phyloP scores from a whole-genome alignment of 2,797 vertebrate species.

The Sebastes iracundus region DNA sequence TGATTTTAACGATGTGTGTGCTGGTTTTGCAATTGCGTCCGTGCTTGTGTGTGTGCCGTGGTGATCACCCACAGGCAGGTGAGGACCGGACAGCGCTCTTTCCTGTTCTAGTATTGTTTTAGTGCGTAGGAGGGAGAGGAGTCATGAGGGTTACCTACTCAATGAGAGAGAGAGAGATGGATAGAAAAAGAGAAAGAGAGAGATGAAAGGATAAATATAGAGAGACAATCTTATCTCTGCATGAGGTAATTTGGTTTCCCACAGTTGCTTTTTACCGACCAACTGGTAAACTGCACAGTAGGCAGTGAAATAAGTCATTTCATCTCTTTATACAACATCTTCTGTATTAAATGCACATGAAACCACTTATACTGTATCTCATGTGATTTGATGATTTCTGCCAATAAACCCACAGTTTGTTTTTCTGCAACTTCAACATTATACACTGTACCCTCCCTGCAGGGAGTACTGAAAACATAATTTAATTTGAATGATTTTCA shows the following conservation, averaged over 20 bases:
- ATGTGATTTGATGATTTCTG: slow-evolving; percentile 19
- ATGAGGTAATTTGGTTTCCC: slow-evolving; percentile 42
- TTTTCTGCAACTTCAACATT: background rate
- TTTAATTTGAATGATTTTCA: slow-evolving; percentile 24
- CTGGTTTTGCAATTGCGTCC: background rate
- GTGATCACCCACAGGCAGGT: slow-evolving; percentile 47
- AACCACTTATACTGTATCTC: background rate
- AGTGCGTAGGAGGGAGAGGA: slow-evolving; percentile 59
- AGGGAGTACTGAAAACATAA: slow-evolving; percentile 6
- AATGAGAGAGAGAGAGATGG: slow-evolving; percentile 45
- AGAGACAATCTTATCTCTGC: slow-evolving; percentile 24
- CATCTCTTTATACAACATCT: background rate
- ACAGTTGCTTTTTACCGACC: slow-evolving; percentile 14
- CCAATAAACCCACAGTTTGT: slow-evolving; percentile 14
- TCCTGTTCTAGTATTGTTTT: slow-evolving; percentile 66
- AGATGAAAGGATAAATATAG: slow-evolving; percentile 46
- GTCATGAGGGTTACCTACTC: slow-evolving; percentile 61
- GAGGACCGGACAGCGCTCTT: slow-evolving; percentile 46
- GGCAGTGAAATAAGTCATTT: background rate
- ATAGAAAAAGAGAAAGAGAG: slow-evolving; percentile 9
- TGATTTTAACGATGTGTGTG: background rate
- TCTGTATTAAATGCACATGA: slow-evolving; percentile 12
- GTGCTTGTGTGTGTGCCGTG: background rate
- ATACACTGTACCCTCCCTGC: background rate
- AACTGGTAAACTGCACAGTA: background rate